A percentile compares a stretch with the other conserved stretches of the same genome.
Conservation (phyloP, 1,140 invertebrate genomes). For the Cydia amplana region DNA sequence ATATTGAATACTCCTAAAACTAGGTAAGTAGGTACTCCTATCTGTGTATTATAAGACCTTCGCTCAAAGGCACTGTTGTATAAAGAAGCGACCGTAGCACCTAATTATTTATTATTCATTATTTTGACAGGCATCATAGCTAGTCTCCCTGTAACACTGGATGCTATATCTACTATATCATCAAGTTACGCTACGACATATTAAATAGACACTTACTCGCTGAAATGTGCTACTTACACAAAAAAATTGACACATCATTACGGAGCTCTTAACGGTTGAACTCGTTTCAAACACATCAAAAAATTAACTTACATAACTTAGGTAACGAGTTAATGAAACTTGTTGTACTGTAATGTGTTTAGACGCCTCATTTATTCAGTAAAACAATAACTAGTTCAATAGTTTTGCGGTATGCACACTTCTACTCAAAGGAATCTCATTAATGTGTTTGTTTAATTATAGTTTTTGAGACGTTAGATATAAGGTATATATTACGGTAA, state of each 20-base stretch:
- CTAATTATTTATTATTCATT: neutral
- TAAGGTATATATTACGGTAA: constrained; percentile 12
- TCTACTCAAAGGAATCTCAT: constrained; percentile 7
- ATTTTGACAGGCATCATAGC: constrained; percentile 17
- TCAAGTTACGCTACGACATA: neutral
- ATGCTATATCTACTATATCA: constrained; percentile 7
- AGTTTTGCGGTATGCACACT: constrained; percentile 39
- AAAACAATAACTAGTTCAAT: constrained; percentile 41
- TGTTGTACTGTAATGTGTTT: constrained; percentile 32
- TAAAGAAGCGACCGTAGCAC: neutral
- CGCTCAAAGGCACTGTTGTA: neutral
- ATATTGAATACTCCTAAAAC: too few relatives aligned
- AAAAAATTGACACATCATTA: constrained; percentile 6
- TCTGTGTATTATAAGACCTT: too few relatives aligned
- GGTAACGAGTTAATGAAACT: constrained; percentile 36
- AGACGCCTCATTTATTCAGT: constrained; percentile 31
- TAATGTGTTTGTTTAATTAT: constrained; percentile 34
- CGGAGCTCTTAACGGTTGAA: constrained; percentile 19
- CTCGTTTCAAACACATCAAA: constrained; percentile 8
- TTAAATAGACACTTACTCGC: neutral
- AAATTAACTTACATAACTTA: constrained; percentile 17
- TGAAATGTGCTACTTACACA: constrained; percentile 10
- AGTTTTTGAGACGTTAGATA: neutral
- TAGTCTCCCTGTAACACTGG: constrained; percentile 7
- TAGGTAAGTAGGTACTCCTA: too few relatives aligned